Percentiles rank a stretch among this genome's conserved stretches.
These are phyloP conservation scores for Setipinna tenuifilis DNA, from an alignment of 2,797 vertebrate species.

Conservation along the genomic window DNA sequence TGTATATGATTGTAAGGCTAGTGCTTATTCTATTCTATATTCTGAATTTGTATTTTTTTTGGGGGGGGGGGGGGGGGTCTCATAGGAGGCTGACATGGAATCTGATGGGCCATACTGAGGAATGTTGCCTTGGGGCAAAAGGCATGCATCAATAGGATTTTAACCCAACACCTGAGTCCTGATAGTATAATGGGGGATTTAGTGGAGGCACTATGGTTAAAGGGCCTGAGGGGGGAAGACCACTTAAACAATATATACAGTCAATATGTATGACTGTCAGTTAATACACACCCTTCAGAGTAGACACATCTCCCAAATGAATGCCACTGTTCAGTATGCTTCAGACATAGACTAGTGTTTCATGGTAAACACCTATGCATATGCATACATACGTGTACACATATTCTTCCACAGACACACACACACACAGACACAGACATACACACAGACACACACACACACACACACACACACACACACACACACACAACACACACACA, in stretches of 20 bases:
- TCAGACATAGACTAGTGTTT: no score
- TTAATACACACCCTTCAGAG: no score
- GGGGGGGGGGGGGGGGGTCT: neutral
- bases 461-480: neutral
- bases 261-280: neutral
- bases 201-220: neutral
- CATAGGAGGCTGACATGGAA: neutral
- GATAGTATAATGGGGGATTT: neutral
- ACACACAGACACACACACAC: no score
- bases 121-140: neutral
- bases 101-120: neutral
- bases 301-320: no score
- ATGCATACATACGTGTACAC: no score
- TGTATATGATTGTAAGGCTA: no score
- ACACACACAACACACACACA: neutral
- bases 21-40: no score
- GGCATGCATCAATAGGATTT: neutral
- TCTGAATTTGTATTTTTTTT: neutral
- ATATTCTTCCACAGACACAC: no score
- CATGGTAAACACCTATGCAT: no score
- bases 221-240: neutral
- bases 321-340: no score
- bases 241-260: neutral
- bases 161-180: neutral
- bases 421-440: no score